Base-by-base conservation (phyloP, 2,888 invertebrate species). In the Cataglyphis altisquamis region DNA sequence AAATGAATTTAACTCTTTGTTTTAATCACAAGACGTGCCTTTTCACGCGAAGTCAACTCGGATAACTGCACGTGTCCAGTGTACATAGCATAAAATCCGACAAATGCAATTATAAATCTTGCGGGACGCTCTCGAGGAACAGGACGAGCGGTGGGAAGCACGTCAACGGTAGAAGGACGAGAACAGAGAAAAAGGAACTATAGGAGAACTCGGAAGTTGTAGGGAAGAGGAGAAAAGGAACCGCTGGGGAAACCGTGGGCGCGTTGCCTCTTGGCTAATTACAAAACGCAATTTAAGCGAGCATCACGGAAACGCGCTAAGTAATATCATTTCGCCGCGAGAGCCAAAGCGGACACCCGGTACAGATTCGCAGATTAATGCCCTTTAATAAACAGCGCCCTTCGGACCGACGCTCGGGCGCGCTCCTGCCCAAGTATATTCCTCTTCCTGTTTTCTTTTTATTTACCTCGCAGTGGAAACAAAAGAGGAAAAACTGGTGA, bases 281-380 rank as follows among this genome's bases (percentile, higher is more conserved):
- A 90, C 90, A 87, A 92, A 91, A 89, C 87, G 92, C 88, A 89
- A 90, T 91, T 91, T 86, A 90, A 91, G 90, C 84, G 86, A 78
- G 87, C 88, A 91, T 91, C 90, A 85, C 85, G 88, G 83, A 85
- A 90, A 83, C 88, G 80, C 81, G 85, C 83, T 84, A 88, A 87
- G 89, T 90, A 90, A 89, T 84, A 87, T 85, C 86, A 86, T 86
- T 89, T 86, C 81, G 77, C 36, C 84, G 84, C 25, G 48, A 70
- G 85, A 84, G 88, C 80, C 84, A 77, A 84, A 85, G 62, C 84
- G 84, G 85, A 86, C 91, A 83, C 87, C 86, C 87, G 84, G 78
- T 90, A 87, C 87, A 89, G 87, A 89, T 91, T 91, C 85, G 83
- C 86, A 85, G 86, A 91, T 91, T 90, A 91, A 91, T 91, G 82